phyloP scores from a whole-genome alignment of 2,888 invertebrate genomes.

The Clitarchus hookeri region DNA sequence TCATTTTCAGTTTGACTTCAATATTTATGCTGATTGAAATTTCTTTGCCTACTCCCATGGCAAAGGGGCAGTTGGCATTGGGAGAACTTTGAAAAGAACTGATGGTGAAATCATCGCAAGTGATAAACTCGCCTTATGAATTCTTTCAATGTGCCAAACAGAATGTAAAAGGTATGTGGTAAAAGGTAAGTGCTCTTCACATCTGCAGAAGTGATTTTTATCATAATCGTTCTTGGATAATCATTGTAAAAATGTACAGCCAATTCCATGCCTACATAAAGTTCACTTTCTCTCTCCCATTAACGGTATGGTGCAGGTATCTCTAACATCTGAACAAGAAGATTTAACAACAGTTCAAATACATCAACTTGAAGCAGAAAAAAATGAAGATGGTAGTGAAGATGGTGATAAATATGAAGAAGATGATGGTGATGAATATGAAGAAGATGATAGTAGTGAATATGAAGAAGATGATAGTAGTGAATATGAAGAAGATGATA shows the following conservation, averaged over 20 bases:
- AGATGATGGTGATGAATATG: neutral
- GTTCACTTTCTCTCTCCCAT: neutral
- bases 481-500: neutral
- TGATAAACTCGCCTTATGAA: neutral
- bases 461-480: too few species aligned
- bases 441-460: too few species aligned
- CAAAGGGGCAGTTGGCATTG: neutral
- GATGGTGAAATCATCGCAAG: neutral
- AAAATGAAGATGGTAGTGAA: neutral
- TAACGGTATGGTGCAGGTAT: neutral
- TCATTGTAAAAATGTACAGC: too few species aligned
- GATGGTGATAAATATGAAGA: neutral
- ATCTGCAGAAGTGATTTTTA: neutral
- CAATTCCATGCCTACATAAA: too few species aligned
- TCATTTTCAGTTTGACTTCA: neutral
- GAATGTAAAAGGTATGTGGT: neutral
- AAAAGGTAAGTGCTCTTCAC: neutral
- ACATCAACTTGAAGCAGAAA: neutral
- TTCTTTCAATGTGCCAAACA: neutral
- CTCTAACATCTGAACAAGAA: neutral
- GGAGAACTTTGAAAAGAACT: neutral
- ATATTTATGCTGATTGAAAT: neutral
- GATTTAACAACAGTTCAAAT: neutral
- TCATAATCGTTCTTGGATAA: neutral
- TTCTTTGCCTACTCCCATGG: neutral